Percentiles rank a stretch among this genome's conserved stretches.
Evolutionary conservation across 2,113 vertebrate genomes (phyloP).

Genomic region (Ascaphus truei): DNA sequence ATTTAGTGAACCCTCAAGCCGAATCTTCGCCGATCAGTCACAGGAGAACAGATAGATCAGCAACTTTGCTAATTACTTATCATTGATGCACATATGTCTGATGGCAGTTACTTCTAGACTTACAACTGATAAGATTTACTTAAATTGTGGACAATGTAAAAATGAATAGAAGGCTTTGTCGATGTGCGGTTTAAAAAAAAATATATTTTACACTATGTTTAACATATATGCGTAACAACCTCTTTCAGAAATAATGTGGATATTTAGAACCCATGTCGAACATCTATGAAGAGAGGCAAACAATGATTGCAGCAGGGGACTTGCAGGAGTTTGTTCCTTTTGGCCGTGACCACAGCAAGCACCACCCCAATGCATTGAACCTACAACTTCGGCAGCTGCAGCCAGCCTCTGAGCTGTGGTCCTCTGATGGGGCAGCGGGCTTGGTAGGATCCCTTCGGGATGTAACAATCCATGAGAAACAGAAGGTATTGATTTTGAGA

Average conservation of each 20-base stretch:
- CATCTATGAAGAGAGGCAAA: slow-evolving; percentile 97
- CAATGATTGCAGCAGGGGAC: slow-evolving; percentile 97
- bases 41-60: too few species aligned
- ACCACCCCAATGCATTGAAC: slow-evolving; percentile 91
- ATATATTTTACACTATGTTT: too few species aligned
- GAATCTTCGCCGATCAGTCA: too few species aligned
- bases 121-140: too few species aligned
- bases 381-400: slow-evolving; percentile 94
- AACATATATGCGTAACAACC: background rate
- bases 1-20: too few species aligned
- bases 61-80: too few species aligned
- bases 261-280: slow-evolving; percentile 99
- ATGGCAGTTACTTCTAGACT: too few species aligned
- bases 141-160: too few species aligned
- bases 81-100: too few species aligned
- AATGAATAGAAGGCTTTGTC: too few species aligned
- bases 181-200: too few species aligned
- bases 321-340: slow-evolving; percentile 97
- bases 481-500: too few species aligned
- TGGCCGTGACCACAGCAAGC: slow-evolving; percentile 92
- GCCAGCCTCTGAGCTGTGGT: slow-evolving; percentile 93
- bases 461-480: slow-evolving; percentile 89
- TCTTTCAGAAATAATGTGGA: slow-evolving; percentile 95
- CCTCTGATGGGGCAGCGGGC: slow-evolving; percentile 89
- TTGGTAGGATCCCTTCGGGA: slow-evolving; percentile 91